Conservation (phyloP, 1,140 invertebrate genomes). For the Atta cephalotes region DNA sequence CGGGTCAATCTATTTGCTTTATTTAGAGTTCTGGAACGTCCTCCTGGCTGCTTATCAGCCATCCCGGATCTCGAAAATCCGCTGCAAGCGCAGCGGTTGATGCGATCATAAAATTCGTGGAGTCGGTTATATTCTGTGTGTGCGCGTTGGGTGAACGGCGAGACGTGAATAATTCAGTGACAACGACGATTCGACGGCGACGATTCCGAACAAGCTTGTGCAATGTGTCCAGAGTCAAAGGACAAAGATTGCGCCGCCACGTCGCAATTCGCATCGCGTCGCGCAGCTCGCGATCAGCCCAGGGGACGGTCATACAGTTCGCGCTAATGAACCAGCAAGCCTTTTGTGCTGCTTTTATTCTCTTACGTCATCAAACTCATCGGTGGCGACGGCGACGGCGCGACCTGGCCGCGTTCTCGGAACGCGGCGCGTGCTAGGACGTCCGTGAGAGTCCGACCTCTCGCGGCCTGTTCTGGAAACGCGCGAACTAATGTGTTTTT, state of each 20-base stretch:
- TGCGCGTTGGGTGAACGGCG: neutral
- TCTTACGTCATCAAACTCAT: slow-evolving; percentile 81
- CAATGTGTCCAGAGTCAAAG: slow-evolving; percentile 27
- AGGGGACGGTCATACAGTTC: slow-evolving; percentile 66
- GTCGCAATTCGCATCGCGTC: neutral
- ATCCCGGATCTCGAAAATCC: neutral
- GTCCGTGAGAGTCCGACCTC: slow-evolving; percentile 67
- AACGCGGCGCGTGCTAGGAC: slow-evolving; percentile 8
- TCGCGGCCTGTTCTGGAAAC: slow-evolving; percentile 67
- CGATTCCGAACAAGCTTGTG: slow-evolving; percentile 23
- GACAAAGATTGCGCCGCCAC: slow-evolving; percentile 46
- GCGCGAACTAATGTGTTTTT: slow-evolving; percentile 70
- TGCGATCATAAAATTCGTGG: neutral
- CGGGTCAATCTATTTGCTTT: slow-evolving; percentile 1
- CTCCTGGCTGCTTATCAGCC: neutral
- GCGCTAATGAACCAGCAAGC: slow-evolving; percentile 80
- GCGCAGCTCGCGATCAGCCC: neutral
- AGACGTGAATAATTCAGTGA: slow-evolving; percentile 51
- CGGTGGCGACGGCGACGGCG: slow-evolving; percentile 54
- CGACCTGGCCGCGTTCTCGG: slow-evolving; percentile 60
- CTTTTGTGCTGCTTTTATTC: slow-evolving; percentile 81
- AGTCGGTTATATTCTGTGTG: slow-evolving; percentile 7
- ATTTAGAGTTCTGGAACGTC: neutral
- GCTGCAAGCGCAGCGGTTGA: neutral
- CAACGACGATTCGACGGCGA: neutral